phyloP scores from a whole-genome alignment of 2,113 vertebrate genomes.

The Orycteropus afer region DNA sequence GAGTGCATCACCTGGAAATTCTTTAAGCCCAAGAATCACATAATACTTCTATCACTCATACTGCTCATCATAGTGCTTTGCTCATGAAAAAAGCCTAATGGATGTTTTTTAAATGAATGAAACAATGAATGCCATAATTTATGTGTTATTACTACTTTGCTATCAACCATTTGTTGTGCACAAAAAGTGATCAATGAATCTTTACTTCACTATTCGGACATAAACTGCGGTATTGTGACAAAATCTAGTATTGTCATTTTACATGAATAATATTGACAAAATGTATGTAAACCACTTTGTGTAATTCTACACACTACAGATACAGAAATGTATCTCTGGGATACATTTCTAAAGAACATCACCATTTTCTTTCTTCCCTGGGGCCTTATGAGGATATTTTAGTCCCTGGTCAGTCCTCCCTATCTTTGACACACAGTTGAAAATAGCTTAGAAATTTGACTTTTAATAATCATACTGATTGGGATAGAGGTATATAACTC shows the following conservation, averaged over 20 bases:
- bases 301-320: not conserved
- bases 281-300: not conserved
- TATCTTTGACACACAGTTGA: not conserved
- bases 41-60: not conserved
- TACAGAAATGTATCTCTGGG: not conserved
- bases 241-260: not conserved
- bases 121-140: not conserved
- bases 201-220: not conserved
- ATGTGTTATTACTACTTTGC: not conserved
- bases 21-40: not conserved
- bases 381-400: not conserved
- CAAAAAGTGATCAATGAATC: not conserved
- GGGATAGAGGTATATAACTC: not conserved
- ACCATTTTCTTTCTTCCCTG: not conserved
- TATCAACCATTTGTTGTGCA: not conserved
- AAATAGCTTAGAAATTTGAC: not conserved
- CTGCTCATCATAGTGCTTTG: not conserved
- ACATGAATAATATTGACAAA: slow-evolving; percentile 6
- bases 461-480: not conserved
- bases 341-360: not conserved
- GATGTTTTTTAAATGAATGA: not conserved
- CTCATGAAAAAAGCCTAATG: not conserved
- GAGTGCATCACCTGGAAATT: not conserved
- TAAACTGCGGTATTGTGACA: not conserved
- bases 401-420: not conserved